Percentiles rank a stretch among this genome's conserved stretches.
Evolutionary conservation across 2,888 invertebrate species (phyloP).

Genomic region (Flexamia atlantica): DNA sequence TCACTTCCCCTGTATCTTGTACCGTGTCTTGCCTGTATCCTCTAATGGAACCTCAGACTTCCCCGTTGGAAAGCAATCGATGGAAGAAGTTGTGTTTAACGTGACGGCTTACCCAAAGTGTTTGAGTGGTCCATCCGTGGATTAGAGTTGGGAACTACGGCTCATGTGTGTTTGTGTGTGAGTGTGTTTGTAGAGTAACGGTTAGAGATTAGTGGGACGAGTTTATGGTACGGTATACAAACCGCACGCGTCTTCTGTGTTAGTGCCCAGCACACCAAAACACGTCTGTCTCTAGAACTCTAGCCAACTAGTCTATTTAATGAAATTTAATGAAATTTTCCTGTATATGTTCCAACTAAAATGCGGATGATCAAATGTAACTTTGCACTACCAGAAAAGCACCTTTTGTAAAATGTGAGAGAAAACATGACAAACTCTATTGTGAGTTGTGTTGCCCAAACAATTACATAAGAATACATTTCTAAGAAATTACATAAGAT

Average conservation of each 20-base stretch:
- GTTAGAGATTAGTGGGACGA: constrained; percentile 49
- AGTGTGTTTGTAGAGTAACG: constrained; percentile 37
- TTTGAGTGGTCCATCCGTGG: constrained; percentile 22
- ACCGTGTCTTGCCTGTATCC: no score
- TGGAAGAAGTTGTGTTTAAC: constrained; percentile 16
- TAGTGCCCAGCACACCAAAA: background rate
- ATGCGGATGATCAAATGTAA: no score
- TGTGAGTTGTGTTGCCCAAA: no score
- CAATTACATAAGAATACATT: no score
- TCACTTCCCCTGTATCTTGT: no score
- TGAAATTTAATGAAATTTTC: no score
- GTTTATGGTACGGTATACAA: constrained; percentile 35
- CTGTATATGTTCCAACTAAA: no score
- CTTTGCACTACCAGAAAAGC: no score
- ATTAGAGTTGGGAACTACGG: constrained; percentile 35
- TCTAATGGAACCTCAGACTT: background rate
- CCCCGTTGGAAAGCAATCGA: background rate
- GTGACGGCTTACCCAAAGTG: constrained; percentile 19
- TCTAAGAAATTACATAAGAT: no score
- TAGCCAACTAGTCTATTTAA: background rate
- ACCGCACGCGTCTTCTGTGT: constrained; percentile 46
- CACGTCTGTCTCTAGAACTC: background rate
- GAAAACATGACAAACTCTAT: no score
- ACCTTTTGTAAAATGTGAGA: no score
- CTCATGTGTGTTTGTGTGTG: constrained; percentile 1